Percentiles rank a stretch among this genome's conserved stretches.
These are phyloP conservation scores for Aix galericulata DNA, from an alignment of 2,113 vertebrate species.

Conservation along the genomic window DNA sequence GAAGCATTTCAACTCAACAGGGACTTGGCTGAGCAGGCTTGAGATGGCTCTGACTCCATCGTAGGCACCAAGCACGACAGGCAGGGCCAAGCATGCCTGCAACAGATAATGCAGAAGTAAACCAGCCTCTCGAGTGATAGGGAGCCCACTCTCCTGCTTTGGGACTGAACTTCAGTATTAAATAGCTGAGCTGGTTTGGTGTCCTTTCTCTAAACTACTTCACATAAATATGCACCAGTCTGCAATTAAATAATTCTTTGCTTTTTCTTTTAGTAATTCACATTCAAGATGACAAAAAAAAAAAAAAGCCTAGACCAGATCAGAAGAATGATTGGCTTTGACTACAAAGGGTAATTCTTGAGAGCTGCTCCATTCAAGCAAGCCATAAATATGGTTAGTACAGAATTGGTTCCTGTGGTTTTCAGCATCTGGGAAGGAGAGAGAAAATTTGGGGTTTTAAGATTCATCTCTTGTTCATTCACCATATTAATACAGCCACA, in stretches of 20 bases:
- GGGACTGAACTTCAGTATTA: neutral
- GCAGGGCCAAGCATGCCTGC: neutral
- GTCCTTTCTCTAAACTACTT: neutral
- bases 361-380: neutral
- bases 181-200: neutral
- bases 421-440: conserved; percentile 31
- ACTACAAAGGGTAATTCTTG: conserved; percentile 39
- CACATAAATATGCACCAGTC: neutral
- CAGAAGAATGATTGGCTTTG: conserved; percentile 22
- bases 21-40: neutral
- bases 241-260: neutral
- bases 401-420: conserved; percentile 3
- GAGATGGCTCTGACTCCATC: neutral
- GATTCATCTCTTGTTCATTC: conserved; percentile 12
- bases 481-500: conserved; percentile 4
- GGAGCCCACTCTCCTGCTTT: neutral
- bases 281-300: neutral
- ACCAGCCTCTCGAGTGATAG: neutral
- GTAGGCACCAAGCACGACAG: neutral
- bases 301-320: neutral
- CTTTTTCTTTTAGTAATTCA: neutral
- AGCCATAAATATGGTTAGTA: neutral
- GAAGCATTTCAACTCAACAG: neutral
- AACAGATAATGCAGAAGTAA: neutral
- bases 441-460: neutral